These are phyloP conservation scores for Steatornis caripensis DNA, from an alignment of 2,113 vertebrate genomes.

Conservation along the genomic window DNA sequence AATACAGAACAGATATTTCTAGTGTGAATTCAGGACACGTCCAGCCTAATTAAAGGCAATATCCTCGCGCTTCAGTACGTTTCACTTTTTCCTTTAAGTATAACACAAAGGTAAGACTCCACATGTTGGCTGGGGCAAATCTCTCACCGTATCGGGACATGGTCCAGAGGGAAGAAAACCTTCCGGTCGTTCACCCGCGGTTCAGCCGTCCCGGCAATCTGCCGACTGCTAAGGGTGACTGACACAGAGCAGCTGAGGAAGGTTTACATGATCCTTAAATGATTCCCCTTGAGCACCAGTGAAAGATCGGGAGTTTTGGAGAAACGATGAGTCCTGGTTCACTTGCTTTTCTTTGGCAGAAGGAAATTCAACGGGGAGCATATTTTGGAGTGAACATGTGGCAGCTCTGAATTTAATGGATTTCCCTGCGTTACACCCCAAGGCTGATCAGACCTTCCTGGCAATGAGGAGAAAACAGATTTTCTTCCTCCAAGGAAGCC, in stretches of 20 bases:
- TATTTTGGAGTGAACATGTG: not conserved
- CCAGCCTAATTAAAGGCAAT: not conserved
- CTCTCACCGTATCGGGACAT: accelerated
- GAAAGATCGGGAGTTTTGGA: not conserved
- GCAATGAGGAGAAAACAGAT: not conserved
- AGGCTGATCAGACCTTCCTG: not conserved
- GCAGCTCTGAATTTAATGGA: not conserved
- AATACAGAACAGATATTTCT: not conserved
- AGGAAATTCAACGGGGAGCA: not conserved
- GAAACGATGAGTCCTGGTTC: accelerated
- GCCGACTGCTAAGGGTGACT: accelerated
- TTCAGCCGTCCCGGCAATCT: not conserved
- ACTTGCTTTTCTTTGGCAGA: not conserved
- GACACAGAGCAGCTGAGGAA: accelerated
- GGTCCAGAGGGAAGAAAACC: not conserved
- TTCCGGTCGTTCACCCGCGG: accelerated
- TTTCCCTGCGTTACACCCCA: not conserved
- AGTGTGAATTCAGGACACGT: not conserved
- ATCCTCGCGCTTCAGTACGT: not conserved
- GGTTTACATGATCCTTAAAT: not conserved
- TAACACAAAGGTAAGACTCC: not conserved
- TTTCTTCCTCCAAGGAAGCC: not conserved
- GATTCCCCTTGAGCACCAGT: not conserved
- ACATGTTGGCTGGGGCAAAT: accelerated
- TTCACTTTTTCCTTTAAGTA: not conserved